Base-by-base conservation (phyloP, 1,140 invertebrate species). In the Nymphalis io region DNA sequence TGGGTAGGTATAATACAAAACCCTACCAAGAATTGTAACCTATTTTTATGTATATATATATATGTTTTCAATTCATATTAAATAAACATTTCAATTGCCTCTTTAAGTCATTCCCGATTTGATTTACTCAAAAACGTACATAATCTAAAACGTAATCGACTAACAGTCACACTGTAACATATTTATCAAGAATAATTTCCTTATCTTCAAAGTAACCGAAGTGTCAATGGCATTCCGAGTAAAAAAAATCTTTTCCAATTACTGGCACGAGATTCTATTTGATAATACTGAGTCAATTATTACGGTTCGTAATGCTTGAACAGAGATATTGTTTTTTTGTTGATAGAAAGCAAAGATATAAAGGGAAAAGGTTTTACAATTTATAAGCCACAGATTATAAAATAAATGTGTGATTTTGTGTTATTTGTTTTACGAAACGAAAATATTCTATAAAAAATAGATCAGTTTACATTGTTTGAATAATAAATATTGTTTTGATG, bases 201-300 rank as follows among this genome's bases (percentile, higher is more conserved):
- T 68, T 61, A 68, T 68, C 58, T 68, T 55, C 59, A 61, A 61
- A 68, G 66, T 13, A 15, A 39, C 38, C 66, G 64, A 68, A 60
- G 66, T 68, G 64, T 66, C 64, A 57, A 68, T 66, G 58, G 46
- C n/a, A 46, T 61, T 40, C 23, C 59, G 21, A 13, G 10, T 13
- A 5, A 57, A 66, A 72, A 75, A 78, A 70, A 76, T 71, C 60
- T 16, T 33, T 70, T 70, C 70, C 72, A 79, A 79, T 74, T 76
- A 72, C 74, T 42, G 67, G 67, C 69, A 70, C 70, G 72, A 72
- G 71, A 75, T 70, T 64, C 65, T 64, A 68, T 70, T 71, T 69
- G 70, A 76, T 76, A 76, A 69, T 74, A 72, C 65, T 60, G 60
- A 69, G 61, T 62, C 74, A 68, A 76, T 79, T 74, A 76, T 76